phyloP scores from a whole-genome alignment of 2,113 vertebrate genomes.

The Caloenas nicobarica region DNA sequence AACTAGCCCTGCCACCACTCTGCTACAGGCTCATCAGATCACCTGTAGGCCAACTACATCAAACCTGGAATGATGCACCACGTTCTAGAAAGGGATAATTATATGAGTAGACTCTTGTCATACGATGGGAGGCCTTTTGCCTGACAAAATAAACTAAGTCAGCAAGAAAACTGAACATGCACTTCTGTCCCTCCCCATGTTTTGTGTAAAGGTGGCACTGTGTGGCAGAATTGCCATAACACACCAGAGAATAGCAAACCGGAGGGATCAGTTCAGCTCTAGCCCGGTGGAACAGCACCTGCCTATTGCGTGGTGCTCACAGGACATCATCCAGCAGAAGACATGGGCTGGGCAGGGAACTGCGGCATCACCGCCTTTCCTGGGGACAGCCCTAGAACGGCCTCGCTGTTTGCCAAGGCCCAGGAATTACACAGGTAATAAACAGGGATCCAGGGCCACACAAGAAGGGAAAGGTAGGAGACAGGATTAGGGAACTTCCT shows the following conservation, averaged over 20 bases:
- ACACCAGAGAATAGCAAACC: neutral
- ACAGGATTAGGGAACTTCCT: neutral
- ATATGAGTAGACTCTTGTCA: neutral
- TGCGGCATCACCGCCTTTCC: neutral
- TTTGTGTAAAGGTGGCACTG: neutral
- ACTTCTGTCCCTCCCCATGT: neutral
- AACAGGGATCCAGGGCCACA: neutral
- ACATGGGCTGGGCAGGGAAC: neutral
- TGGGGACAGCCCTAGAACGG: neutral
- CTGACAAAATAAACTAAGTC: neutral
- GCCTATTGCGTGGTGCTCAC: neutral
- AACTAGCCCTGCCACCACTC: neutral
- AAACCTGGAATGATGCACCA: neutral
- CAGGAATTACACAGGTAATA: neutral
- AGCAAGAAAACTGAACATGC: neutral
- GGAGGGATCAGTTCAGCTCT: neutral
- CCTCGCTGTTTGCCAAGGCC: neutral
- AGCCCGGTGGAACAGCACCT: neutral
- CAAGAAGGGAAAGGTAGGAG: neutral
- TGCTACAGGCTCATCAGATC: neutral
- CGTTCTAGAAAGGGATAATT: neutral
- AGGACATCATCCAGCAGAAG: neutral
- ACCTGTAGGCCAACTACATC: neutral
- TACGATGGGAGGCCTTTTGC: neutral
- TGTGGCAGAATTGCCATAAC: neutral